Base-by-base conservation (phyloP, 2,888 invertebrate species). In the Eurois occulta region DNA sequence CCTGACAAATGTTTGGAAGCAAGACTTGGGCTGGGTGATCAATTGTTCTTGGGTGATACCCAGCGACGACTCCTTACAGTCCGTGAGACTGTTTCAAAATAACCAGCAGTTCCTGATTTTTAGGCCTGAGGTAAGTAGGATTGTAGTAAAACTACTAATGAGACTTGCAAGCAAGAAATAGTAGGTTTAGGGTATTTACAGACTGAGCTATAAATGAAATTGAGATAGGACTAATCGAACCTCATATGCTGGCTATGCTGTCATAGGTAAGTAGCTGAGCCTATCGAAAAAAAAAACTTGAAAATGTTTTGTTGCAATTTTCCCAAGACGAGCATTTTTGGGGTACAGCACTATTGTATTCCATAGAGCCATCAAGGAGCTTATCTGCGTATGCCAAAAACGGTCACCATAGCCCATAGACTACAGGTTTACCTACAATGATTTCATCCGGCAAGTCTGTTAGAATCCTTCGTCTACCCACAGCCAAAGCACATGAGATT, bases 21-120 rank as follows among this genome's bases (percentile, higher is more conserved):
- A 89, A 8, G 90, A 94, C 43, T 72, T 91, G 28, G 96, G 96
- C 0, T 95, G 95, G 95, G 89, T 93, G 77, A 89, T 95, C 67
- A 91, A 85, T 0, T 96, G 96, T 78, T 79, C 91, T 3, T 96
- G 96, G 96, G 73, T 82, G 8, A 91, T 94, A 6, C 86, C 85
- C 16, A 48, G 80, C 0, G 93, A 92, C 41, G 96, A 95, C 84
- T 90, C 92, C 0, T 90, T 96, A 2, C 96, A 95, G 77, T 95
- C 96, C 0, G 94, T 95, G 24, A 88, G 94, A 10, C 85, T 96
- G 68, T 93, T 91, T 81, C 91, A 91, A 55, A 91, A 94, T 38
- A 92, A 91, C 0, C 90, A 91, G 38, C 95, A 95, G 86, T 95
- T 95, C 80, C 87, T 94, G 88, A 91, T 95, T 21, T 95, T 92